Evolutionary conservation across 2,797 vertebrate species (phyloP), one percentile per base, ranked within the genome.

Genomic region (Spondyliosoma cantharus): DNA sequence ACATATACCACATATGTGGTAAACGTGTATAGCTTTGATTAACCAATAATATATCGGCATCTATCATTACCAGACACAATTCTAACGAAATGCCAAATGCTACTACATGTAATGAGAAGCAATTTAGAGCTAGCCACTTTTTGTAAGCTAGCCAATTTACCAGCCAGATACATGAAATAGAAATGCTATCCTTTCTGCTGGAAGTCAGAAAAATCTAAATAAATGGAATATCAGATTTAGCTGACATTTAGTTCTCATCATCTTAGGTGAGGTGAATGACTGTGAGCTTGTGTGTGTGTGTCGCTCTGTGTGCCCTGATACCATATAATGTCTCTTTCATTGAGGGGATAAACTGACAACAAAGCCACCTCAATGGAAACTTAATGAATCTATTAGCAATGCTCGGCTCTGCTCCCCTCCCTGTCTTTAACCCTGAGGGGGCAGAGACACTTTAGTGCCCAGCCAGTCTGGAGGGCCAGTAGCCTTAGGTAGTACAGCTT

Each of bases 361-460:
- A 94, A 94, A 94, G 92, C 84, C 86, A 87, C 84, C 90, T 94
- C 90, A 95, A 86, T 90, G 74, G 85, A 86, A 88, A 74, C 87
- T 90, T 94, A 93, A 95, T 95, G 89, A 94, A 90, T 93, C 89
- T 93, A 94, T 95, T 94, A 95, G 92, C 84, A 79, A 74, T 79
- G 92, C 83, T 81, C 37, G 60, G 71, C 82, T 90, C 86, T 71
- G 83, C 82, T 80, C 49, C 81, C 49, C 86, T 79, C 76, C 71
- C 20, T 58, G 75, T 76, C 72, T 65, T 84, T 77, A 52, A 62
- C 89, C 92, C 90, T 52, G 71, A 82, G 89, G 92, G 90, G 71
- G 54, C 75, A 50, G 68, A 78, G 81, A 81, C 69, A 7, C 76
- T 81, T 77, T 81, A 80, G 76, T 29, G 9, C 63, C 64, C 66